Base-by-base conservation (phyloP, 2,113 vertebrate genomes). In the Motacilla tschutschensis region DNA sequence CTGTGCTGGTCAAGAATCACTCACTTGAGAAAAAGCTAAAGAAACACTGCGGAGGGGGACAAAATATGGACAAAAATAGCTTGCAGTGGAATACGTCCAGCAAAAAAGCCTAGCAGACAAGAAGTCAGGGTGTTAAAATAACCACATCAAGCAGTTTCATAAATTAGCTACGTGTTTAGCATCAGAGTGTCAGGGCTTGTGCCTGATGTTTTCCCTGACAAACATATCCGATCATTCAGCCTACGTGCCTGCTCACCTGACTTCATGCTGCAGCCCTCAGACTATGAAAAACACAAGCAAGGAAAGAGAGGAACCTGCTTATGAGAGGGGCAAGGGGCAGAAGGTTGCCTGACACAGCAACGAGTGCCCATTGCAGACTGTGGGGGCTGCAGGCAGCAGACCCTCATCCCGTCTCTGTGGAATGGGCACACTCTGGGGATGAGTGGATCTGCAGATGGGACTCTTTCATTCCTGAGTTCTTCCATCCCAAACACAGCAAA, bases 391-490 rank as follows among this genome's bases (percentile, higher is more conserved):
- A 5, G 36, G 38, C 19, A 36, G n/a, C 16, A 70, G 22, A 48
- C 6, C 10, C 57, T 21, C 9, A 3, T 17, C 36, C 41, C 12
- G 12, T 21, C 38, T 54, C 51, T 0, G 0, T 1, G 6, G 51
- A 35, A 67, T 3, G 3, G 1, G 9, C 0, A 0, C 0, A 1
- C 36, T 59, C 7, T 17, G 38, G 15, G 47, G 44, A 58, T 25
- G 15, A n/a, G 46, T 0, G 1, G 11, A 57, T 54, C 57, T 12
- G 13, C 65, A 58, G 22, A 29, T 16, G 5, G 1, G 17, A 15
- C 9, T 53, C 24, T 40, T 22, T 6, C 10, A 5, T 57, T 70
- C 10, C 0, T 3, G 14, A 29, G 18, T 36, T 65, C 40, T 50
- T 77, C 38, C 38, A 53, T 7, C 25, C 31, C 9, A 53, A 79